A percentile compares a stretch with the other conserved stretches of the same genome.
Evolutionary conservation across 2,888 invertebrate genomes (phyloP).

Genomic region (Tortricodes alternella): DNA sequence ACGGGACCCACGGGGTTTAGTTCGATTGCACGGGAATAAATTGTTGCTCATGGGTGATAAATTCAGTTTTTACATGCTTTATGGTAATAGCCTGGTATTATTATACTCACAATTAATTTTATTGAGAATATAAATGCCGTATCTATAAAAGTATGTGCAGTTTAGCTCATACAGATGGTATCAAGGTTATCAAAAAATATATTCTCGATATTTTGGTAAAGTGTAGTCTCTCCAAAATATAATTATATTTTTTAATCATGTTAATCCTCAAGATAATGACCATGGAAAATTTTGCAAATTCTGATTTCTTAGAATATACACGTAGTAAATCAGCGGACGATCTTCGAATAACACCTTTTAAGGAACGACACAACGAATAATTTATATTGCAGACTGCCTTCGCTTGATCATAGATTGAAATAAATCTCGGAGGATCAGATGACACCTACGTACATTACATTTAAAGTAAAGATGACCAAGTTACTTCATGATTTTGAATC

Average conservation of each 20-base stretch:
- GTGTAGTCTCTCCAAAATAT: too few relatives aligned
- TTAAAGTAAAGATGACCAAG: background rate
- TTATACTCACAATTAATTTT: constrained; percentile 24
- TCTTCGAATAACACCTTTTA: constrained; percentile 8
- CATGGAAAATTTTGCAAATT: constrained; percentile 15
- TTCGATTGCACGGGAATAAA: constrained; percentile 22
- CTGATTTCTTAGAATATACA: constrained; percentile 7
- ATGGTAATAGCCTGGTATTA: constrained; percentile 18
- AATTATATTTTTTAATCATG: too few relatives aligned
- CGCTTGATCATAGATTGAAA: constrained; percentile 28
- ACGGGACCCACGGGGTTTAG: constrained; percentile 20
- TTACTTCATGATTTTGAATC: background rate
- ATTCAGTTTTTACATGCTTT: constrained; percentile 25
- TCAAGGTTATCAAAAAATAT: too few relatives aligned
- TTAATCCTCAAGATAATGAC: constrained; percentile 20
- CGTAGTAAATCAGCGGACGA: constrained; percentile 10
- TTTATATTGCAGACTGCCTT: constrained; percentile 4
- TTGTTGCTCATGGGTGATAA: constrained; percentile 11
- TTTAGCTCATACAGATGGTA: too few relatives aligned
- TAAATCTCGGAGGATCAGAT: constrained; percentile 24
- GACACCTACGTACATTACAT: constrained; percentile 15
- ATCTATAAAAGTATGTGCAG: too few relatives aligned
- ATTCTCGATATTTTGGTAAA: too few relatives aligned
- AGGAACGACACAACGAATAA: constrained; percentile 7
- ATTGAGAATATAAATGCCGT: constrained; percentile 15